A percentile compares a stretch with the other conserved stretches of the same genome.
These are phyloP conservation scores for Polydesmus complanatus DNA, from an alignment of 2,888 invertebrate genomes.

Conservation along the genomic window DNA sequence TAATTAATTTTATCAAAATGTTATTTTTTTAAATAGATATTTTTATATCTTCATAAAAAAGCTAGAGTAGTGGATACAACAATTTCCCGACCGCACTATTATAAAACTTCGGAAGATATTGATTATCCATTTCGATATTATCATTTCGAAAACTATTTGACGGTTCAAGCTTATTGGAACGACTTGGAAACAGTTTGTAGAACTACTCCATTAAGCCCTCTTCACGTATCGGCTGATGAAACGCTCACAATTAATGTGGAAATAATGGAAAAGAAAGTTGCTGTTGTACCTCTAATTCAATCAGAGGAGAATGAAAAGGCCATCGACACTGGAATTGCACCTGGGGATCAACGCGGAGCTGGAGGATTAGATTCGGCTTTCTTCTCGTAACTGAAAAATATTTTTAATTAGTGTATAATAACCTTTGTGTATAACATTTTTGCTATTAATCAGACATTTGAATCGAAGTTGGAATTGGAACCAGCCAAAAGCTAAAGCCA, in stretches of 20 bases:
- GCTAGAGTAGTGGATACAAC: slow-evolving; percentile 51
- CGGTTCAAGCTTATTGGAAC: slow-evolving; percentile 42
- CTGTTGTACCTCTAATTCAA: slow-evolving; percentile 35
- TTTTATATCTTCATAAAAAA: slow-evolving; percentile 49
- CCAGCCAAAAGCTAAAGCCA: neutral
- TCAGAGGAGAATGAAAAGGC: slow-evolving; percentile 38
- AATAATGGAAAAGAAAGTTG: slow-evolving; percentile 35
- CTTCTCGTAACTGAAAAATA: slow-evolving; percentile 35
- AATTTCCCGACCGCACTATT: slow-evolving; percentile 45
- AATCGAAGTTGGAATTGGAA: slow-evolving; percentile 44
- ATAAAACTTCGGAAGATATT: slow-evolving; percentile 41
- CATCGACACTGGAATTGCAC: slow-evolving; percentile 40
- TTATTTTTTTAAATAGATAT: slow-evolving; percentile 28
- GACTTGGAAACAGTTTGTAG: slow-evolving; percentile 52
- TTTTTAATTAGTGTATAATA: neutral
- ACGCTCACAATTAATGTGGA: slow-evolving; percentile 39
- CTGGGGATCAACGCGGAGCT: slow-evolving; percentile 58
- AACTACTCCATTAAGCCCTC: slow-evolving; percentile 46
- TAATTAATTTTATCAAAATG: neutral
- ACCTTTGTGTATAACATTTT: neutral
- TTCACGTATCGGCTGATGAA: slow-evolving; percentile 22
- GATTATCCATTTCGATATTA: slow-evolving; percentile 44
- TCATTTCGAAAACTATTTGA: slow-evolving; percentile 39
- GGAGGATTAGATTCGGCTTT: slow-evolving; percentile 56
- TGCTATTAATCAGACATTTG: slow-evolving; percentile 34